Percentiles rank a stretch among this genome's conserved stretches.
These are phyloP conservation scores for Lacerta bilineata DNA, from an alignment of 2,797 vertebrate species.

Conservation along the genomic window DNA sequence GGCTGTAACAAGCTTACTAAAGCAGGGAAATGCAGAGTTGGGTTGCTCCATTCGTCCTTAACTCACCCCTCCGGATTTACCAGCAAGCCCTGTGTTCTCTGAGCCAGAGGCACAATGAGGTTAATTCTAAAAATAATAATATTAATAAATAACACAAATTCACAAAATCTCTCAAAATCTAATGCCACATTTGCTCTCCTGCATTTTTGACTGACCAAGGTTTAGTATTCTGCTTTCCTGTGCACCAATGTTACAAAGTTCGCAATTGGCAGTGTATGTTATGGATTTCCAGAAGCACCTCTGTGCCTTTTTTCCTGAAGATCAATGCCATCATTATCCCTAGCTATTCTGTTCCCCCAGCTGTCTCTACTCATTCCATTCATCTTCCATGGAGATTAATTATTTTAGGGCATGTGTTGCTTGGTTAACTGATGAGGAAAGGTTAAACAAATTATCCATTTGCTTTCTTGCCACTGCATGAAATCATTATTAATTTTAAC, in stretches of 20 bases:
- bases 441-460: slow-evolving; percentile 41
- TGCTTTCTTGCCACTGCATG: slow-evolving; percentile 33
- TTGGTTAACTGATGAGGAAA: slow-evolving; percentile 27
- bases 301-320: not conserved
- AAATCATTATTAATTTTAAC: slow-evolving; percentile 27
- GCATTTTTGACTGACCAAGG: slow-evolving; percentile 22
- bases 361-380: slow-evolving; percentile 17
- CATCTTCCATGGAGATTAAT: slow-evolving; percentile 21
- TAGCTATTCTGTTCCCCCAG: not conserved
- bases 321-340: slow-evolving; percentile 20
- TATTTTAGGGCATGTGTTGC: slow-evolving; percentile 7
- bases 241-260: not conserved
- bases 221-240: slow-evolving; percentile 18
- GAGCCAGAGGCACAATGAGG: slow-evolving; percentile 46
- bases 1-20: slow-evolving; percentile 48
- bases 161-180: slow-evolving; percentile 24
- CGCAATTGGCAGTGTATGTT: slow-evolving; percentile 19
- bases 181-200: slow-evolving; percentile 37
- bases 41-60: slow-evolving; percentile 60
- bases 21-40: slow-evolving; percentile 37
- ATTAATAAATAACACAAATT: slow-evolving; percentile 19
- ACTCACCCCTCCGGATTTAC: slow-evolving; percentile 48
- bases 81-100: slow-evolving; percentile 29
- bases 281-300: slow-evolving; percentile 7
- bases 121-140: slow-evolving; percentile 1